These are phyloP conservation scores for Malaclemys terrapin DNA, from an alignment of 2,113 vertebrate genomes.

Conservation along the genomic window DNA sequence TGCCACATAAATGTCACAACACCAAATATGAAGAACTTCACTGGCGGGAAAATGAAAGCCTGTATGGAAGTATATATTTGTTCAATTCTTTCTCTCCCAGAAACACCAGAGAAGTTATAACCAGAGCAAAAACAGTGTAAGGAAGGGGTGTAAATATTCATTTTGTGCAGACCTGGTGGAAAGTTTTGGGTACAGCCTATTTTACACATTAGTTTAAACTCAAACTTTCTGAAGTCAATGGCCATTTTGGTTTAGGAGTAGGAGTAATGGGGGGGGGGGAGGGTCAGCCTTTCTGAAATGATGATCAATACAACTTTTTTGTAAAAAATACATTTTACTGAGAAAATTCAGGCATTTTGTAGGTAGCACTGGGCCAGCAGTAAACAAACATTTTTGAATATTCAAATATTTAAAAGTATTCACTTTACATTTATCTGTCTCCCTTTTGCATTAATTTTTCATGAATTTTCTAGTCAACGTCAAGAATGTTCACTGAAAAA, in stretches of 20 bases:
- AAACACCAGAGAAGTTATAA: neutral
- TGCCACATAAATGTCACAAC: rapidly evolving
- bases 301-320: neutral
- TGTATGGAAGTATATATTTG: neutral
- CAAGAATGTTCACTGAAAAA: neutral
- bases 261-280: neutral
- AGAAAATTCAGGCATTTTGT: neutral
- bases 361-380: neutral
- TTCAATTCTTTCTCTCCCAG: neutral
- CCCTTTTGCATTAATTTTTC: neutral
- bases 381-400: neutral
- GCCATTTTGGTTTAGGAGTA: neutral
- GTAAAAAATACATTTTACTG: neutral
- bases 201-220: neutral
- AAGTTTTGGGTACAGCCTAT: neutral
- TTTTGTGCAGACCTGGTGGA: neutral
- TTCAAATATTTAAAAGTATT: neutral
- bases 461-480: neutral
- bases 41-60: neutral
- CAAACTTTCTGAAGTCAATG: neutral
- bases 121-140: neutral
- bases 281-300: neutral
- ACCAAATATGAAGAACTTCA: neutral
- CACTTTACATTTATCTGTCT: neutral
- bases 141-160: neutral